Evolutionary conservation across 2,888 invertebrate species (phyloP).

Genomic region (Meloe dianella): DNA sequence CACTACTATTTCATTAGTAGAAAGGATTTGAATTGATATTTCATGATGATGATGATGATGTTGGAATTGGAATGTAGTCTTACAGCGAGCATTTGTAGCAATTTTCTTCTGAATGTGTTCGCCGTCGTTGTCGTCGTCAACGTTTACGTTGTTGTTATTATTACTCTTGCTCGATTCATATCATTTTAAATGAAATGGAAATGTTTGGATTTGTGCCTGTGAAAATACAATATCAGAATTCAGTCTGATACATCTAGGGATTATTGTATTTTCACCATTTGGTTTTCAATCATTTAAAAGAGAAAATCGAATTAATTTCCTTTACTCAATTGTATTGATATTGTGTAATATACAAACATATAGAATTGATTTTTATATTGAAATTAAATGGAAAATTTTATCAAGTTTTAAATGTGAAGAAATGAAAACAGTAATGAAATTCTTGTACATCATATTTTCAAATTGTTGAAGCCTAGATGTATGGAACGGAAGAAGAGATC

Average conservation of each 20-base stretch:
- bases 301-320: background rate
- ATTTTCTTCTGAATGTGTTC: background rate
- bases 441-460: background rate
- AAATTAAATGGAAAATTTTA: too few species aligned
- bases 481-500: background rate
- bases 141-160: background rate
- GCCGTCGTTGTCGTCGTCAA: background rate
- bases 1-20: background rate
- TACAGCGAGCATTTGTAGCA: background rate
- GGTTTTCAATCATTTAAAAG: background rate
- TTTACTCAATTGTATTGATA: background rate
- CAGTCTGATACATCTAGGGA: background rate
- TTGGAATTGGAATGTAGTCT: background rate
- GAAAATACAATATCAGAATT: constrained; percentile 4
- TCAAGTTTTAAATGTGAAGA: too few species aligned
- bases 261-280: background rate
- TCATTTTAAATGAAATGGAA: constrained; percentile 4
- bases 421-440: background rate
- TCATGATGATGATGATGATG: background rate
- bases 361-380: background rate
- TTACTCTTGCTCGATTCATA: background rate
- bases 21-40: background rate
- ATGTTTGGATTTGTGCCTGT: background rate
- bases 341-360: background rate
- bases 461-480: background rate